Conservation (phyloP, 2,888 invertebrate genomes). For the Dichetophora obliterata region DNA sequence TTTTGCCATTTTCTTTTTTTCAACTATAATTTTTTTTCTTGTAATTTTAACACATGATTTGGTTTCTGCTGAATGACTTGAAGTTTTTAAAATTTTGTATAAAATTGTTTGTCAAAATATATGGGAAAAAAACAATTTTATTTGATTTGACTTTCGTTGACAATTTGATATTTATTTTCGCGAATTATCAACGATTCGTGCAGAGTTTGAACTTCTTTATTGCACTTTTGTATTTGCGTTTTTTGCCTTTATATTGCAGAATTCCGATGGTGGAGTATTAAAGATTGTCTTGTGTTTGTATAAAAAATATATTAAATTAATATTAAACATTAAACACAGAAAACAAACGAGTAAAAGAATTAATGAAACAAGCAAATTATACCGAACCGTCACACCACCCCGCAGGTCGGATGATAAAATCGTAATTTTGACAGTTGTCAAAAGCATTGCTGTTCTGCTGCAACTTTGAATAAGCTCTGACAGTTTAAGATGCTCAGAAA, state of each 20-base stretch:
- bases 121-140: background rate
- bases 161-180: conserved; percentile 22
- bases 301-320: too few relatives aligned
- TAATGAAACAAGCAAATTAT: too few relatives aligned
- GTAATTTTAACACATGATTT: background rate
- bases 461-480: too few relatives aligned
- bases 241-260: too few relatives aligned
- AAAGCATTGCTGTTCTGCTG: background rate
- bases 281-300: too few relatives aligned
- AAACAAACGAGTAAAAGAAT: too few relatives aligned
- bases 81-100: background rate
- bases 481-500: too few relatives aligned
- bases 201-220: background rate
- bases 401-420: background rate
- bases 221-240: background rate
- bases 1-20: conserved; percentile 24
- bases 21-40: background rate
- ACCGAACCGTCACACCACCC: background rate
- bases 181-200: background rate
- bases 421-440: background rate
- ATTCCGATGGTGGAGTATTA: too few relatives aligned
- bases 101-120: background rate
- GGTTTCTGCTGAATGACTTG: background rate
- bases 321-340: too few relatives aligned
- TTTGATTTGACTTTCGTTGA: conserved; percentile 24